Base-by-base conservation (phyloP, 2,888 invertebrate genomes). In the Phyllotreta cruciferae region DNA sequence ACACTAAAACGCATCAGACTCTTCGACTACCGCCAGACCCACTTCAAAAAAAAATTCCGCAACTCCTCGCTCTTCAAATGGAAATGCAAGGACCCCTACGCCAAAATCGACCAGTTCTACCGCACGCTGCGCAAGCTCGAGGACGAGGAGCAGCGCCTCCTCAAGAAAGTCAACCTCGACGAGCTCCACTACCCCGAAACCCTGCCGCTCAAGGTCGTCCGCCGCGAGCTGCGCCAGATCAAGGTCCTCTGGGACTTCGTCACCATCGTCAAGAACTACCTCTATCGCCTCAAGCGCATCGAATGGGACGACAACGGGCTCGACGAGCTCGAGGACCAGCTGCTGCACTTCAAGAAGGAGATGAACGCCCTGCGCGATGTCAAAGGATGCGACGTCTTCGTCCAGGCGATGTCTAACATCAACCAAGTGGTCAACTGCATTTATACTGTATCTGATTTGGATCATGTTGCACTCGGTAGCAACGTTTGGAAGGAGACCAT, bases 201-300 rank as follows among this genome's bases (percentile, higher is more conserved):
- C 38, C 13, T 52, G 13, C 52, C 52, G 13, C 13, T 52, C 6
- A 52, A 52, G 34, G 37, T 37, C 13, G 38, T 52, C 9, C 1
- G 13, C 8, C 36, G 52, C 6, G 52, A 52, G 13, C 1, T 52
- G 1, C 14, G 38, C 7, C 37, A 52, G 9, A 14, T 9, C 9
- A 52, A 52, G 38, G 38, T 37, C 8, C 36, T 52, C 37, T 52
- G 52, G 52, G 52, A 52, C 34, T 52, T 34, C 13, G 34, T 37
- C 9, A 11, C 7, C 14, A 11, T 52, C 10, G 37, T 52, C 7
- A 52, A 36, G 6, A 37, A 13, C 14, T 11, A 52, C 8, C 7
- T 52, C 13, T 8, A 11, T 1, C 10, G 34, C 3, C 10, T 36
- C 34, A 52, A 52, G 13, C 13, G 3, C 13, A 6, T n/a, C 9